Base-by-base conservation (phyloP, 2,113 vertebrate species). In the Hippocampus zosterae region DNA sequence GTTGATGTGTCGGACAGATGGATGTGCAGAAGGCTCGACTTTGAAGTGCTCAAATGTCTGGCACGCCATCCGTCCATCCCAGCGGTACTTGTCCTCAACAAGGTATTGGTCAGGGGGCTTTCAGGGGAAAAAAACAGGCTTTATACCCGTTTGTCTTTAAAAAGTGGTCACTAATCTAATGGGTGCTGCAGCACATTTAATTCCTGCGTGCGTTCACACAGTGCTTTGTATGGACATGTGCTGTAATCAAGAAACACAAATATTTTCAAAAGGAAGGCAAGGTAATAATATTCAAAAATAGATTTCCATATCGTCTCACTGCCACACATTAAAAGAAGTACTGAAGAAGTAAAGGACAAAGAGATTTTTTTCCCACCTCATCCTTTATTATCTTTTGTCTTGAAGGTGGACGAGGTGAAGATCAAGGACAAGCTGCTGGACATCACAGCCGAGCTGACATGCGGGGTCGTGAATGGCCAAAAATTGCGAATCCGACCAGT, bases 61-160 rank as follows among this genome's bases (percentile, higher is more conserved):
- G 84, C 91, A 10, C 48, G 78, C 66, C 91, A 96, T 64, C 84
- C 93, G 0, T 71, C 91, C 41, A 82, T 94, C 71, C 95, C 96
- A 57, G 94, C 96, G 5, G 46, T 98, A 61, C 93, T 99, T 21
- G 92, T 97, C 65, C 90, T 99, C 76, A 99, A 99, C 86, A 99
- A 99, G 94, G 97, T 98, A 79, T 44, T 56, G 42, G 42, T 44
- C 12, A 11, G 33, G 33, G 33, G 5, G 5, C 33, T 5, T 37
- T 37, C 33, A 37, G 33, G 33, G 1, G 6, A 37, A 37, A 33
- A 33, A 33, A 37, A 37, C 33, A 37, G 33, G 33, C 5, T 37
- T 37, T 37, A 37, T 37, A 37, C 33, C 44, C 15, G 44, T 46
- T 11, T 44, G 10, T 44, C 42, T 12, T 12, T 12, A 44, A 44